Conservation (phyloP, 2,888 invertebrate species). For the Apamea monoglypha region DNA sequence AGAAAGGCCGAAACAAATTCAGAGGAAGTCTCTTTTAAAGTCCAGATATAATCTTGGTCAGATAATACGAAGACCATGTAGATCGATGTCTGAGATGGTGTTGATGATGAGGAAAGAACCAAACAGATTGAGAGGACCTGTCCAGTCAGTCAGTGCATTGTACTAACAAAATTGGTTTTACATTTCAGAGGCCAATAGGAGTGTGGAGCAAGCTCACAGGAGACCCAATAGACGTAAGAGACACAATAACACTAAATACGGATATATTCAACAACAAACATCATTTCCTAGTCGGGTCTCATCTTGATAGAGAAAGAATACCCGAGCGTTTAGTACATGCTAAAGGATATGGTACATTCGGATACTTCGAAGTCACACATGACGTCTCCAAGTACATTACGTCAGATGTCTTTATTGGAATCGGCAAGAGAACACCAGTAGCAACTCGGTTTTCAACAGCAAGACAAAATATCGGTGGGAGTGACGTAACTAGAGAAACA, state of each 20-base stretch:
- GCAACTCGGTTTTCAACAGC: conserved; percentile 90
- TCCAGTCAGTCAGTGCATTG: too few relatives aligned
- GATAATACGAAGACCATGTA: too few relatives aligned
- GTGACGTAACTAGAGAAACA: conserved; percentile 80
- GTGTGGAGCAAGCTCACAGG: conserved; percentile 87
- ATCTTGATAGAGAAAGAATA: conserved; percentile 94
- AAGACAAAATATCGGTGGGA: conserved; percentile 91
- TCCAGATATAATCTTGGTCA: too few relatives aligned
- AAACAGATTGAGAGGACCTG: too few relatives aligned
- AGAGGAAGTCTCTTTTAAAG: too few relatives aligned
- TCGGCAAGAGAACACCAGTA: conserved; percentile 91
- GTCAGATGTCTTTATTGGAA: conserved; percentile 89
- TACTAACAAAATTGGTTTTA: conserved; percentile 2
- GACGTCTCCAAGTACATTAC: conserved; percentile 92
- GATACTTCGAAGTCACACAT: conserved; percentile 95
- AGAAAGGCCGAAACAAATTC: too few relatives aligned
- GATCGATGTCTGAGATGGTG: too few relatives aligned
- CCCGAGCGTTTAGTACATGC: conserved; percentile 98
- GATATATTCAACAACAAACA: conserved; percentile 74
- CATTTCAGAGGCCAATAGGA: conserved; percentile 30
- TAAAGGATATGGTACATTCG: conserved; percentile 96
- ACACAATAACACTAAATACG: conserved; percentile 71
- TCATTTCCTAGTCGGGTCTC: conserved; percentile 93
- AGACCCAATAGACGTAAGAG: conserved; percentile 93
- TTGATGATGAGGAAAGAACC: too few relatives aligned